A percentile compares a stretch with the other conserved stretches of the same genome.
Conservation (phyloP, 2,797 vertebrate genomes). For the Sebastes matsubarae region DNA sequence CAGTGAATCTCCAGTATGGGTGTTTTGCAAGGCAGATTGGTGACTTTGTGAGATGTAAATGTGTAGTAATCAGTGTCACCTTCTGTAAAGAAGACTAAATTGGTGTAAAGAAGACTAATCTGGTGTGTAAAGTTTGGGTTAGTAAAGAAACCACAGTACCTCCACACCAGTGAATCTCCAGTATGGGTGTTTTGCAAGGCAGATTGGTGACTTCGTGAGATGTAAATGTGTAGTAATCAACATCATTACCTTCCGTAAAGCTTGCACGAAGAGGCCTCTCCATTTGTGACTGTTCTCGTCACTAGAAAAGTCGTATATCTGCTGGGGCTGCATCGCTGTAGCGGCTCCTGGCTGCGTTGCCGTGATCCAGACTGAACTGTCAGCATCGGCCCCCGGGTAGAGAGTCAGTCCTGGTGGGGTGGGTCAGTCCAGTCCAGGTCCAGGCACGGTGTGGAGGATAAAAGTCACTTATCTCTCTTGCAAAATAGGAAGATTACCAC, state of each 20-base stretch:
- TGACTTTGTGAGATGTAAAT: not conserved
- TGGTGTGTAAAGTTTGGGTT: not conserved
- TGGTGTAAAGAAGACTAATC: not conserved
- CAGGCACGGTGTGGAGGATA: conserved; percentile 61
- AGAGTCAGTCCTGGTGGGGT: conserved; percentile 80
- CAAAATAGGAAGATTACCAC: conserved; percentile 26
- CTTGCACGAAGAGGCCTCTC: conserved; percentile 96
- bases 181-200: conserved; percentile 2
- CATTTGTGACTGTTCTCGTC: conserved; percentile 96
- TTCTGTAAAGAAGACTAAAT: conserved; percentile 83
- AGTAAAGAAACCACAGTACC: not conserved
- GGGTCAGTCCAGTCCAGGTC: conserved; percentile 76
- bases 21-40: conserved; percentile 1
- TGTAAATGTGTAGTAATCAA: not conserved
- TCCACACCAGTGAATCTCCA: not conserved
- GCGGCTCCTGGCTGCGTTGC: conserved; percentile 82
- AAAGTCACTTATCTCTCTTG: conserved; percentile 43
- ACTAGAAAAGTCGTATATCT: conserved; percentile 95
- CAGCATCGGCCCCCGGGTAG: conserved; percentile 87
- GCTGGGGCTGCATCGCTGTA: conserved; percentile 93
- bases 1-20: not conserved
- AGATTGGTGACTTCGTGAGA: not conserved
- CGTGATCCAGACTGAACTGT: conserved; percentile 83
- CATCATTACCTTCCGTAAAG: conserved; percentile 89
- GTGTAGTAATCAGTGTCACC: conserved; percentile 67